Percentiles rank a stretch among this genome's conserved stretches.
Conservation (phyloP, 2,113 vertebrate genomes). For the Furnarius figulus region DNA sequence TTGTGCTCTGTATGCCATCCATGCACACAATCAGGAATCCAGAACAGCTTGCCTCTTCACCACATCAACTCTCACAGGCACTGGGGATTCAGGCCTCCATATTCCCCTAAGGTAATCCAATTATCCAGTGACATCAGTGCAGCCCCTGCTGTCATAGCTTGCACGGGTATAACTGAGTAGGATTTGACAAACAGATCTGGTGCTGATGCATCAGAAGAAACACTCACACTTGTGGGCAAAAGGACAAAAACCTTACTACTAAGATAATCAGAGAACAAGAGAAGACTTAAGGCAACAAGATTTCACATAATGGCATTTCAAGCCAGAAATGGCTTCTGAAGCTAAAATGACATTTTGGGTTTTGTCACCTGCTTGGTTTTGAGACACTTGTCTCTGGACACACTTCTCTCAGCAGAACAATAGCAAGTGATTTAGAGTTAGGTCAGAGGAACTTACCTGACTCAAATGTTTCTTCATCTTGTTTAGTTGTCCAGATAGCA, state of each 20-base stretch:
- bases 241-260: background rate
- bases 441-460: conserved; percentile 84
- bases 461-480: conserved; percentile 96
- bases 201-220: background rate
- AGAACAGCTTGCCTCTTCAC: background rate
- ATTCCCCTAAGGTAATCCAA: background rate
- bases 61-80: background rate
- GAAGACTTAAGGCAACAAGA: background rate
- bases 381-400: background rate
- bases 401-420: background rate
- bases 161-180: background rate
- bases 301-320: background rate
- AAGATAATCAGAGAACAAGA: background rate
- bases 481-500: conserved; percentile 41
- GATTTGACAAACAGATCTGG: background rate
- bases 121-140: conserved; percentile 23
- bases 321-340: background rate
- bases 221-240: background rate
- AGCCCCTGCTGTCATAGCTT: background rate
- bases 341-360: background rate
- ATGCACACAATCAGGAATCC: background rate
- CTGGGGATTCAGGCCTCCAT: background rate
- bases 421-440: background rate
- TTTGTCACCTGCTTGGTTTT: background rate
- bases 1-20: background rate